Evolutionary conservation across 2,888 invertebrate species (phyloP), one percentile per base, ranked within the genome.

Genomic region (Apamea crenata): DNA sequence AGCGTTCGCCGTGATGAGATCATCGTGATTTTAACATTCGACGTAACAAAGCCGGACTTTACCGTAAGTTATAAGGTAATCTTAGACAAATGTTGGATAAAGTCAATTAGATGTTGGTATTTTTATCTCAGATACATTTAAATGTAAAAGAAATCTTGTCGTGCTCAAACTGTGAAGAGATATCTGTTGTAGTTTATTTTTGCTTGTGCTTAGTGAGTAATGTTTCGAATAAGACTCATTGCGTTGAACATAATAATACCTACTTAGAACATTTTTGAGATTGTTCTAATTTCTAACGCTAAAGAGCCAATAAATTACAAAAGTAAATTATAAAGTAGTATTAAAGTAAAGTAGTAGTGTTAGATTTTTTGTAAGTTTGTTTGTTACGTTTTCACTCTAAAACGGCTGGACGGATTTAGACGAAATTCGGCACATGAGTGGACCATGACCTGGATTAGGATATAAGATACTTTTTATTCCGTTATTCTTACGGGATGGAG

Each of bases 71-170:
- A 83, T 86, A 87, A 86, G 78, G 89, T 89, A 89, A 89, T 89
- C 87, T 87, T 88, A 89, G 84, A 85, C 86, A 85, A 89, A 87
- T 88, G 87, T 86, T 69, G 79, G 87, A 84, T 83, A 81, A 84
- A 89, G 87, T 87, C 84, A 89, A 88, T 89, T 89, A 89, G 89
- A 86, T 86, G 89, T 84, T 84, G 82, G 89, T 89, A 88, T 88
- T 89, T 88, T 89, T 86, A 88, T 88, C 88, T 89, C 68, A 78
- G 83, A 68, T 84, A 81, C 77, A 84, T 88, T 86, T 81, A 77
- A 84, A 88, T 88, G 56, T 85, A 83, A 74, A 88, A 85, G 84
- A 84, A 84, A 82, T 81, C 81, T 86, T 80, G 74, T 81, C 76
- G 78, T 84, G 82, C 76, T 83, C 78, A 87, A 81, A 81, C 82